Evolutionary conservation across 2,113 vertebrate species (phyloP).

Genomic region (Passer domesticus): DNA sequence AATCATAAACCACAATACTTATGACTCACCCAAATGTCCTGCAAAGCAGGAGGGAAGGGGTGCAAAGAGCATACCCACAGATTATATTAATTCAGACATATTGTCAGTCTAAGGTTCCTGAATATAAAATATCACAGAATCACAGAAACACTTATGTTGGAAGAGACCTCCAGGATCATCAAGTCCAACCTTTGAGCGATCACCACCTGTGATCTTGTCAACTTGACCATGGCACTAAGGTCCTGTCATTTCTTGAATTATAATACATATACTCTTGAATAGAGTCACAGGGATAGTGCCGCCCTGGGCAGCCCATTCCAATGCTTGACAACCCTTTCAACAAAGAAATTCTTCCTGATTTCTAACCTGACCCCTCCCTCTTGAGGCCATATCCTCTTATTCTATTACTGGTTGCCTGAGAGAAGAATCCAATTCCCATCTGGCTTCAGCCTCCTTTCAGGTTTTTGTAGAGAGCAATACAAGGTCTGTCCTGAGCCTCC

Average conservation of each 20-base stretch:
- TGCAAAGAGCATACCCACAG: background rate
- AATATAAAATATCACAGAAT: background rate
- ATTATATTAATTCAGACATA: background rate
- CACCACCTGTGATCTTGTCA: background rate
- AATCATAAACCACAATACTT: background rate
- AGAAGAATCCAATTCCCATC: background rate
- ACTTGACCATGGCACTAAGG: background rate
- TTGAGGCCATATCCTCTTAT: background rate
- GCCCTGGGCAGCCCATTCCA: background rate
- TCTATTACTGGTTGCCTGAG: background rate
- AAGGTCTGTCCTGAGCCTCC: background rate
- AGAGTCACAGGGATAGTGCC: too few species aligned
- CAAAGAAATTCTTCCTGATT: background rate
- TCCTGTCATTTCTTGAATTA: background rate
- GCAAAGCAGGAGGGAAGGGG: background rate
- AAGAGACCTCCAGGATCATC: background rate
- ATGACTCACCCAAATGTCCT: background rate
- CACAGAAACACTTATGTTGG: background rate
- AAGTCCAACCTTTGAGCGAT: background rate
- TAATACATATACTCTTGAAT: too few species aligned
- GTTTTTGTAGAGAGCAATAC: accelerated
- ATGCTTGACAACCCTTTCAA: background rate
- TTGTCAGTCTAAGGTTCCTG: background rate
- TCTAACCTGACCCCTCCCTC: background rate
- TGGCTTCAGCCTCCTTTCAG: background rate